Conservation (phyloP, 64 coral and sea anemone genomes). For the Stylophora pistillata region DNA sequence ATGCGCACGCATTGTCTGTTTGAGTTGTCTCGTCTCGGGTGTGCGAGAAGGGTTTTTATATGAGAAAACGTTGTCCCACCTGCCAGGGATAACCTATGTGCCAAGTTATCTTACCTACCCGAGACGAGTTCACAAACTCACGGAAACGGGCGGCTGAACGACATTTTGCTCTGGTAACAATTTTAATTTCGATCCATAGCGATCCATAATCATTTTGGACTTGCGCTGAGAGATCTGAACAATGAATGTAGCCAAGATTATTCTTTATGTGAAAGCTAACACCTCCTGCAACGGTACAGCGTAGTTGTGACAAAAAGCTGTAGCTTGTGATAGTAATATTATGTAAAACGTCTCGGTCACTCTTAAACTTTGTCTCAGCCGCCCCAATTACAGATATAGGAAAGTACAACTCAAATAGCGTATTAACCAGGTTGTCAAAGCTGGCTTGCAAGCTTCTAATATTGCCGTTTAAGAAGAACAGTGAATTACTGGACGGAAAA, state of each 20-base stretch:
- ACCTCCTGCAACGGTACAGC: constrained; percentile 37
- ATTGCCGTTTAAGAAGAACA: constrained; percentile 66
- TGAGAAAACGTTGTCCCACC: too few relatives aligned
- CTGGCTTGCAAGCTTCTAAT: constrained; percentile 61
- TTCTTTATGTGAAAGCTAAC: not conserved
- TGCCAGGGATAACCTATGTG: too few relatives aligned
- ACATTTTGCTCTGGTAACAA: too few relatives aligned
- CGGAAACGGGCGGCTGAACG: too few relatives aligned
- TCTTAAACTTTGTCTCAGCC: constrained; percentile 63
- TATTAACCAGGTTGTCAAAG: constrained; percentile 19
- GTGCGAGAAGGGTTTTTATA: too few relatives aligned
- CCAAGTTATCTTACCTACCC: too few relatives aligned
- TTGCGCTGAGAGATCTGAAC: not conserved
- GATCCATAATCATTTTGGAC: not conserved
- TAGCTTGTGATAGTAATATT: constrained; percentile 18
- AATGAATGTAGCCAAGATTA: not conserved
- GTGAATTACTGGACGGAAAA: constrained; percentile 1
- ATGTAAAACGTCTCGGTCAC: not conserved
- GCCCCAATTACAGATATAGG: constrained; percentile 56
- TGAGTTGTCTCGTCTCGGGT: too few relatives aligned
- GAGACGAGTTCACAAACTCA: too few relatives aligned
- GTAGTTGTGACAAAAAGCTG: constrained; percentile 41
- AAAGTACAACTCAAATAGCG: constrained; percentile 49
- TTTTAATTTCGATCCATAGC: constrained; percentile 26
- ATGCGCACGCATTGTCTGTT: too few relatives aligned